phyloP scores from a whole-genome alignment of 2,797 vertebrate species.

The Gallinago nigripennis region DNA sequence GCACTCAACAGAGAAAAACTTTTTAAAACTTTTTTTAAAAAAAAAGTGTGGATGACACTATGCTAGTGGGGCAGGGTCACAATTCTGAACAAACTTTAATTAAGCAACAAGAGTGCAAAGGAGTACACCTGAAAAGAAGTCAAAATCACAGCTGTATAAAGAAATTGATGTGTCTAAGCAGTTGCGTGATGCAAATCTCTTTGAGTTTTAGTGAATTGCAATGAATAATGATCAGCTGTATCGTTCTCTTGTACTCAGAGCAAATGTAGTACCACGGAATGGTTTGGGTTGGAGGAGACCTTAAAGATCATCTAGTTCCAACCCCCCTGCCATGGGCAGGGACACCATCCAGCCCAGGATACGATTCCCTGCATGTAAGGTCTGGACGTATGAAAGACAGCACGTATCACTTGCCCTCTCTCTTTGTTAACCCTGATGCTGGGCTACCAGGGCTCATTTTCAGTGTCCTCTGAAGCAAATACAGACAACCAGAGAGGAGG shows the following conservation, averaged over 20 bases:
- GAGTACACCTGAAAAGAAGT: background rate
- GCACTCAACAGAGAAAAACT: background rate
- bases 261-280: background rate
- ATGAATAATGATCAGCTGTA: background rate
- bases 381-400: background rate
- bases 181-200: background rate
- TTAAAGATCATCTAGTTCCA: background rate
- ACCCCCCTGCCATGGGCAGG: background rate
- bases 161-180: background rate
- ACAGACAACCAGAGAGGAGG: background rate
- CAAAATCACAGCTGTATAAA: background rate
- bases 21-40: background rate
- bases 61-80: background rate
- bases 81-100: background rate
- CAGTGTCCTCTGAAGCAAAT: background rate
- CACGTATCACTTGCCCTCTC: background rate
- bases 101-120: background rate
- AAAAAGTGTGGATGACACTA: background rate
- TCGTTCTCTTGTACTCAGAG: background rate
- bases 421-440: background rate
- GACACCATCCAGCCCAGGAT: too few relatives aligned
- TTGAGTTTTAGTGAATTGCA: background rate
- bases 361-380: background rate
- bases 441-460: background rate
- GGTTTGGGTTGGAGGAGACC: background rate